Conservation (phyloP, 2,797 vertebrate species). For the Acipenser ruthenus region DNA sequence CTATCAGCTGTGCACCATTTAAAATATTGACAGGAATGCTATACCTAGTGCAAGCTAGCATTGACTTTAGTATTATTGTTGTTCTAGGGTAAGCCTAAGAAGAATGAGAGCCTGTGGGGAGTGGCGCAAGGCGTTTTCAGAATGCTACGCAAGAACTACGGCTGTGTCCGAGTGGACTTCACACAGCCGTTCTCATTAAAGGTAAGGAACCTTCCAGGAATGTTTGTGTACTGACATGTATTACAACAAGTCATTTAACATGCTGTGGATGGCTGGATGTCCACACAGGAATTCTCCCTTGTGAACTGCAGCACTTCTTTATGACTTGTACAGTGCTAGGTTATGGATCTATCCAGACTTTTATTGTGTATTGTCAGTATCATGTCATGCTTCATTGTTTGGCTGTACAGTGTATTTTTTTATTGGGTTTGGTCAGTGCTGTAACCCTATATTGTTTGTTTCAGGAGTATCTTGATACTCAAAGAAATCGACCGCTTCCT, state of each 20-base stretch:
- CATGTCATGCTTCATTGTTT: too few relatives aligned
- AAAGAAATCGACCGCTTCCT: slow-evolving; percentile 75
- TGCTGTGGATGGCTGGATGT: background rate
- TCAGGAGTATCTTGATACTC: slow-evolving; percentile 87
- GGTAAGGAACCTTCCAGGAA: slow-evolving; percentile 48
- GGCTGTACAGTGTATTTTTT: too few relatives aligned
- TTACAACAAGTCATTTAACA: too few relatives aligned
- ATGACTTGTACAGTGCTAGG: too few relatives aligned
- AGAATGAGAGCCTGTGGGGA: slow-evolving; percentile 94
- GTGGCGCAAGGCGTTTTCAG: slow-evolving; percentile 88
- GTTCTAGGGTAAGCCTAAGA: slow-evolving; percentile 91
- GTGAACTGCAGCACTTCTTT: too few relatives aligned
- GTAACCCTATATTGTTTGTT: background rate
- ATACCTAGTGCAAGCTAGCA: too few relatives aligned
- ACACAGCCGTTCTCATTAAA: slow-evolving; percentile 96
- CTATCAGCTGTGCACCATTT: too few relatives aligned
- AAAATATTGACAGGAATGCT: too few relatives aligned
- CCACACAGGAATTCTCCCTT: background rate
- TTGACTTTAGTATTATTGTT: background rate
- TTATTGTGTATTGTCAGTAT: too few relatives aligned
- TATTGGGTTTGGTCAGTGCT: background rate
- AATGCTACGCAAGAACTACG: slow-evolving; percentile 96
- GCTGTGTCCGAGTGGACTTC: slow-evolving; percentile 92
- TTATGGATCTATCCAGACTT: too few relatives aligned
- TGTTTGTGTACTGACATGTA: too few relatives aligned